Evolutionary conservation across 1,140 invertebrate species (phyloP), one percentile per base, ranked within the genome.

Genomic region (Sycophila sp.): DNA sequence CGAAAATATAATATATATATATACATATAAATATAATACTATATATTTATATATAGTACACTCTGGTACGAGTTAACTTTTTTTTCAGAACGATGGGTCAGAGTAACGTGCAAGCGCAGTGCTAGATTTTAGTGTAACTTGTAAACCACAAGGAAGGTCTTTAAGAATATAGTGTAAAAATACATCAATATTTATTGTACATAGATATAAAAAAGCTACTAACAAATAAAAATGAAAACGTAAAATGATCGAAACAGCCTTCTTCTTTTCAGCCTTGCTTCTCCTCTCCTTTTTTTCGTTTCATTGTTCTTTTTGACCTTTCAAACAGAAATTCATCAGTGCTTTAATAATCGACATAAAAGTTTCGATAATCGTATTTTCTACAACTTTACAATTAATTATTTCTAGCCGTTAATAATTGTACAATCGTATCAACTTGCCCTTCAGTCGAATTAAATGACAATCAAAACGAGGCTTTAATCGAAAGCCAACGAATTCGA

Each of bases 111-210:
- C 49, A 76, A 76, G 76, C 70, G 69, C 69, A 75, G 76, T 75
- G 77, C 76, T 81, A 78, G 75, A 76, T 80, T 77, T 80, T 81
- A 80, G 77, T 69, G 40, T 78, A 81, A 81, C 73, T 78, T 77
- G 73, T 80, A 81, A 82, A 74, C 71, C 71, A 69, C 79, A 81
- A 83, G 76, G 67, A 81, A 81, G 76, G 71, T 83, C 78, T 80
- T 78, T 80, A 80, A 81, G 71, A 69, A 75, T 76, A 79, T 85
- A 85, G 78, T 86, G 84, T 86, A 85, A 84, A 85, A 85, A 80
- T 81, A 80, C 78, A 78, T 85, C 81, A 84, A 85, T 86, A 86
- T 86, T 85, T 86, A 85, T 86, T 86, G 84, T 86, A 86, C 82
- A 85, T 86, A 86, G 78, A 83, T 83, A 81, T 85, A 81, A 84